Evolutionary conservation across 1,140 invertebrate genomes (phyloP).

Genomic region (Penaeus japonicus): DNA sequence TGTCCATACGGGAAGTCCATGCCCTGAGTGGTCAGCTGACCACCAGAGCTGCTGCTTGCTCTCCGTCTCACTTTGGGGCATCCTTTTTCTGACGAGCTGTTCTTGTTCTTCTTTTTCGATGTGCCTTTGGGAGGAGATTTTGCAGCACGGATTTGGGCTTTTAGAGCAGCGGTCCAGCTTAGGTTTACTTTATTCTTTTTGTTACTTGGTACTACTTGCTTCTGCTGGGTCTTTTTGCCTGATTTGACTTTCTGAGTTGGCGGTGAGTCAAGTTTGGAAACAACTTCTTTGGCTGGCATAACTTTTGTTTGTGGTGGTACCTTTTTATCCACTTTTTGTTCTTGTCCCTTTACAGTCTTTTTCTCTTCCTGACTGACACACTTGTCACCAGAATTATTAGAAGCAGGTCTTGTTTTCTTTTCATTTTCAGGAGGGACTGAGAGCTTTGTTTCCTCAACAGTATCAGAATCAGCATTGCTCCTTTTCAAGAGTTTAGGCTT

Average conservation of each 20-base stretch:
- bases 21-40: not conserved
- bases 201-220: not conserved
- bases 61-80: not conserved
- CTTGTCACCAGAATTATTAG: no score
- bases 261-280: not conserved
- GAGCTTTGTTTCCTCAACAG: no score
- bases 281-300: no score
- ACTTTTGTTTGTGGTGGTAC: no score
- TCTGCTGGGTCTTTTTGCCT: not conserved
- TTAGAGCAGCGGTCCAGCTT: slow-evolving; percentile 57
- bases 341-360: no score
- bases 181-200: slow-evolving; percentile 57
- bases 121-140: slow-evolving; percentile 19
- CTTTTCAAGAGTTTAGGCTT: not conserved
- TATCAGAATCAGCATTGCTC: no score
- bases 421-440: no score
- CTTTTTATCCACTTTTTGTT: no score
- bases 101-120: not conserved
- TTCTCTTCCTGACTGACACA: no score
- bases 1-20: slow-evolving; percentile 4
- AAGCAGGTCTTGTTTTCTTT: no score
- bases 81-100: not conserved
- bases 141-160: slow-evolving; percentile 53
- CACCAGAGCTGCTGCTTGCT: slow-evolving; percentile 1
- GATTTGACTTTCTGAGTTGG: not conserved